Percentiles rank a stretch among this genome's conserved stretches.
Conservation (phyloP, 2,797 vertebrate species). For the Gymnodraco acuticeps region DNA sequence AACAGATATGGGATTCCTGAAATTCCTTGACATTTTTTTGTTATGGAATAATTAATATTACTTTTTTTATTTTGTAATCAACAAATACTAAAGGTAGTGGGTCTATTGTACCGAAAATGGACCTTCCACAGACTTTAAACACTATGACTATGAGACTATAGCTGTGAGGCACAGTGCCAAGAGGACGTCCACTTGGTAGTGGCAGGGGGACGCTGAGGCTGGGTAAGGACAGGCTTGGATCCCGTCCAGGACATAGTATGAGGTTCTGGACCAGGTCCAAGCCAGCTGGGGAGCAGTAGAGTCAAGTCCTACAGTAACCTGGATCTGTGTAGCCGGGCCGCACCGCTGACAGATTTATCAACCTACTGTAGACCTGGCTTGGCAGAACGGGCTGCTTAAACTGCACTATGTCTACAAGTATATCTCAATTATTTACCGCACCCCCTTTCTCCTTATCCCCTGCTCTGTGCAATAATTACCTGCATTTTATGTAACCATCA, state of each 20-base stretch:
- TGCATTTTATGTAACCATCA: background rate
- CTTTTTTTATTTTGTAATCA: slow-evolving; percentile 9
- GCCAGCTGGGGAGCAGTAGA: slow-evolving; percentile 76
- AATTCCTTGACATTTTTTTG: slow-evolving; percentile 4
- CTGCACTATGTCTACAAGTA: slow-evolving; percentile 62
- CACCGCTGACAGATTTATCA: slow-evolving; percentile 83
- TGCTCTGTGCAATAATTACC: slow-evolving; percentile 14
- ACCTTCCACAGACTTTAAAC: slow-evolving; percentile 5
- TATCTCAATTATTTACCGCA: slow-evolving; percentile 37
- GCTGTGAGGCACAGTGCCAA: slow-evolving; percentile 67
- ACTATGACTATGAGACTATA: slow-evolving; percentile 21
- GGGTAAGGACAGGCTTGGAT: slow-evolving; percentile 68
- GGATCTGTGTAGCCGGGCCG: slow-evolving; percentile 64
- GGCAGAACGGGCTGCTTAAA: slow-evolving; percentile 58
- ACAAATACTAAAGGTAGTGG: slow-evolving; percentile 17
- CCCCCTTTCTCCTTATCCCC: background rate
- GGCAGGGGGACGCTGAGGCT: slow-evolving; percentile 42
- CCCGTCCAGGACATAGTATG: slow-evolving; percentile 80
- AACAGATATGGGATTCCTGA: slow-evolving; percentile 5
- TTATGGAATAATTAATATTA: background rate
- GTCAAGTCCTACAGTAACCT: slow-evolving; percentile 79
- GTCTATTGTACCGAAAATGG: slow-evolving; percentile 9
- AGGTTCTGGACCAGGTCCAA: slow-evolving; percentile 81
- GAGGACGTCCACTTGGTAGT: slow-evolving; percentile 71
- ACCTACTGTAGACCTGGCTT: slow-evolving; percentile 49